Conservation (phyloP, 2,888 invertebrate species). For the Ennomos quercinarius region DNA sequence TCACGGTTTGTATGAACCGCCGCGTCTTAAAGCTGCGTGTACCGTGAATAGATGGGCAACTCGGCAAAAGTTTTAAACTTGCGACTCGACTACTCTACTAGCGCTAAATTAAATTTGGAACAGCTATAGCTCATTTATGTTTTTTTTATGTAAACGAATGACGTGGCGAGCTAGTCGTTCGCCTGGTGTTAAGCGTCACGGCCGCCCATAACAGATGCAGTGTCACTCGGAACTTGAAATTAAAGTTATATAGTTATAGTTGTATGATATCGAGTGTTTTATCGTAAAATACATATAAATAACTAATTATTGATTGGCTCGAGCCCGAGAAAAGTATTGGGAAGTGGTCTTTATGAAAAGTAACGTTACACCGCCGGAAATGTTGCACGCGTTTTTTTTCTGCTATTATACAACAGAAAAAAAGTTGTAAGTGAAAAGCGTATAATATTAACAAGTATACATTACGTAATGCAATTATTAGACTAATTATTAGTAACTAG, state of each 20-base stretch:
- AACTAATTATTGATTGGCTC: slow-evolving; percentile 4
- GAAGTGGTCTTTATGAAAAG: too few relatives aligned
- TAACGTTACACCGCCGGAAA: background rate
- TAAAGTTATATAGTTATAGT: too few relatives aligned
- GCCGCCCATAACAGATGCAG: too few relatives aligned
- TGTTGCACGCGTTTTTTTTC: background rate
- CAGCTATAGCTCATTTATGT: slow-evolving; percentile 11
- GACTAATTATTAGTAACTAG: too few relatives aligned
- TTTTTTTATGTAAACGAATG: too few relatives aligned
- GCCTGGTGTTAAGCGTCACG: too few relatives aligned
- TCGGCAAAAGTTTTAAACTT: slow-evolving; percentile 24
- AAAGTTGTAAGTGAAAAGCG: too few relatives aligned
- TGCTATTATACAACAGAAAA: too few relatives aligned
- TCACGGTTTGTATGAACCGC: slow-evolving; percentile 2
- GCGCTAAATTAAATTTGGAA: slow-evolving; percentile 9
- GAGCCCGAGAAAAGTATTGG: slow-evolving; percentile 3
- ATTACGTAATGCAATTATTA: too few relatives aligned
- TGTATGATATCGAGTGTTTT: slow-evolving; percentile 15
- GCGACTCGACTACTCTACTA: background rate
- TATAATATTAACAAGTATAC: too few relatives aligned
- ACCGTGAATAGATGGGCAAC: slow-evolving; percentile 11
- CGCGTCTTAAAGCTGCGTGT: background rate
- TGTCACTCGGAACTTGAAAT: too few relatives aligned
- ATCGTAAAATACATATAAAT: slow-evolving; percentile 1
- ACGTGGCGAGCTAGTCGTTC: too few relatives aligned